These are phyloP conservation scores for Henricia sp. DNA, from an alignment of 53 echinoderm and acorn worm species.

Conservation along the genomic window DNA sequence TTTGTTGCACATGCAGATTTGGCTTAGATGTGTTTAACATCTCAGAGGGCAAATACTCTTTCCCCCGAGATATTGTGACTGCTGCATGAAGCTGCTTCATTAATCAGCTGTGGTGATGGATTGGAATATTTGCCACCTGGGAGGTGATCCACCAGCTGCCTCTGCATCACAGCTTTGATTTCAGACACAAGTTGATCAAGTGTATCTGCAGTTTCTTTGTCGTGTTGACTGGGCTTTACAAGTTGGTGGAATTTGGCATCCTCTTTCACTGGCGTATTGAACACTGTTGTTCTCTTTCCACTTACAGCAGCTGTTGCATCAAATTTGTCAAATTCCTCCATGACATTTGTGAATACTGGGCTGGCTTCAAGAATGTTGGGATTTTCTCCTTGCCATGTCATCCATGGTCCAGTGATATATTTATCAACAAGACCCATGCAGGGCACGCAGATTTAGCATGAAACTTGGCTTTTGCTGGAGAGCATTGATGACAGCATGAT, in stretches of 20 bases:
- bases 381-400: constrained; percentile 9
- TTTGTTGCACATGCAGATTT: constrained; percentile 10
- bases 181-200: not conserved
- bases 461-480: not conserved
- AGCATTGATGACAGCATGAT: constrained; percentile 12
- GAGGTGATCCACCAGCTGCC: constrained; percentile 32
- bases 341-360: constrained; percentile 3
- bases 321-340: constrained; percentile 4
- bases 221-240: not conserved
- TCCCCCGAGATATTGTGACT: constrained; percentile 51
- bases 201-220: not conserved
- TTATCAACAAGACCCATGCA: constrained; percentile 17
- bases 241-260: not conserved
- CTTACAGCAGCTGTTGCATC: constrained; percentile 8
- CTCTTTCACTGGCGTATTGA: not conserved
- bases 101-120: not conserved
- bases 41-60: constrained; percentile 30
- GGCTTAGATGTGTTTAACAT: not conserved
- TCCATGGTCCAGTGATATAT: constrained; percentile 44
- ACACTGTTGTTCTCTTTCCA: constrained; percentile 1
- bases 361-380: constrained; percentile 33
- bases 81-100: constrained; percentile 1
- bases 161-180: constrained; percentile 1
- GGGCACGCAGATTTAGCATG: constrained; percentile 1
- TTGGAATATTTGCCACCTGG: constrained; percentile 4